Evolutionary conservation across 2,888 invertebrate genomes (phyloP), one percentile per base, ranked within the genome.

Genomic region (Ormia ochracea): DNA sequence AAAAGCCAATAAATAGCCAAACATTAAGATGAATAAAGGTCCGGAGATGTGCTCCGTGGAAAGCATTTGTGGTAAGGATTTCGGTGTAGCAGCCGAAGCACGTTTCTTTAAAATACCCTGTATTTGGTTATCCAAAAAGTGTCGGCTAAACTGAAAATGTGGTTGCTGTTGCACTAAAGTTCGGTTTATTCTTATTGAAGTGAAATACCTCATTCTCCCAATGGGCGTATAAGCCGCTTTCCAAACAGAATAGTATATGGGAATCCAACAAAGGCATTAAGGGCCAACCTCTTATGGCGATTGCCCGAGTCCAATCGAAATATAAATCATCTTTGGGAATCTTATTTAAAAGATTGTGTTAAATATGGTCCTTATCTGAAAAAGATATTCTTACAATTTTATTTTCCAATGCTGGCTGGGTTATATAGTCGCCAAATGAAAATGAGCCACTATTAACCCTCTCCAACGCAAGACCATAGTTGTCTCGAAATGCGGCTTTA

Each of bases 241-340:
- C 88, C 31, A 87, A 83, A 43, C 86, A 87, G 28, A 82, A 83
- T 17, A 84, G 81, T 14, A 88, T 84, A 69, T 89, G 88, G 1
- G 72, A 83, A 74, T 89, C 85, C 3, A 89, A 82, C 0, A 83
- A 79, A 0, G 84, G 84, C 89, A 89, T 89, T 19, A 89, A 28
- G 0, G 85, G 84, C 89, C 89, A 89, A 7, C 89, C 89, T 1
- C 88, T 83, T 33, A 88, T 84, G n/a, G 88, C 82, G 5, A 88
- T 87, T 1, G 85, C 88, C 10, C 88, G 83, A 0, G 89, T 88
- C 86, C 88, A 89, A 63, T 89, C 89, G 48, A 86, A 88, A 56
- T 86, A 89, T 0, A 89, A 52, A 81, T 89, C 87, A 73, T 89
- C 89, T 17, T 84, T 87, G 1, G 84, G 65, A 3, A 89, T 83